Evolutionary conservation across 1,140 invertebrate species (phyloP).

Genomic region (Sarcophaga bullata): DNA sequence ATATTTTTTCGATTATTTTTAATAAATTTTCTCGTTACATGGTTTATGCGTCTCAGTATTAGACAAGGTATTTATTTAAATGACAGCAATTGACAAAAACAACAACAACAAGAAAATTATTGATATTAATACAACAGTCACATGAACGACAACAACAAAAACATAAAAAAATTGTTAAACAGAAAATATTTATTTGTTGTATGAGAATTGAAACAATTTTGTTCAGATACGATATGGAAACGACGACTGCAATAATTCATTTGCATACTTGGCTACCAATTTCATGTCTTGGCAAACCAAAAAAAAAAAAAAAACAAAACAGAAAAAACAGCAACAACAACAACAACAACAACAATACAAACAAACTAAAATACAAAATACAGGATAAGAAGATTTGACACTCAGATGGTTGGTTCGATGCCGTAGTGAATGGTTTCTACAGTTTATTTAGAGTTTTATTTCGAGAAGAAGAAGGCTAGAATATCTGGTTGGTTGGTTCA

Average conservation of each 20-base stretch:
- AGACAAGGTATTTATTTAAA: slow-evolving; percentile 13
- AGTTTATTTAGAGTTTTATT: background rate
- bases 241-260: slow-evolving; percentile 44
- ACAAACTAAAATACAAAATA: background rate
- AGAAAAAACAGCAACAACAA: too few species aligned
- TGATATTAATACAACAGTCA: background rate
- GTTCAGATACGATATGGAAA: slow-evolving; percentile 33
- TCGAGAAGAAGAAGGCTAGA: background rate
- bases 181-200: background rate
- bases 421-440: background rate
- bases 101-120: background rate
- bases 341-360: too few species aligned
- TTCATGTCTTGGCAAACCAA: background rate
- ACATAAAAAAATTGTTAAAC: too few species aligned
- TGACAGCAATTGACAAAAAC: background rate
- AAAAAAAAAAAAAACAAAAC: too few species aligned
- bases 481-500: background rate
- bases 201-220: slow-evolving; percentile 12
- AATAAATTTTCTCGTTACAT: background rate
- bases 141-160: too few species aligned
- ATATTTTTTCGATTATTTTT: too few species aligned
- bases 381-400: slow-evolving; percentile 14
- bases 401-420: background rate
- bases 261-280: slow-evolving; percentile 40
- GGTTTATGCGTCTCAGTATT: background rate